Percentiles rank a stretch among this genome's conserved stretches.
phyloP scores from a whole-genome alignment of 2,797 vertebrate genomes.

The Eurystomus glaucurus region DNA sequence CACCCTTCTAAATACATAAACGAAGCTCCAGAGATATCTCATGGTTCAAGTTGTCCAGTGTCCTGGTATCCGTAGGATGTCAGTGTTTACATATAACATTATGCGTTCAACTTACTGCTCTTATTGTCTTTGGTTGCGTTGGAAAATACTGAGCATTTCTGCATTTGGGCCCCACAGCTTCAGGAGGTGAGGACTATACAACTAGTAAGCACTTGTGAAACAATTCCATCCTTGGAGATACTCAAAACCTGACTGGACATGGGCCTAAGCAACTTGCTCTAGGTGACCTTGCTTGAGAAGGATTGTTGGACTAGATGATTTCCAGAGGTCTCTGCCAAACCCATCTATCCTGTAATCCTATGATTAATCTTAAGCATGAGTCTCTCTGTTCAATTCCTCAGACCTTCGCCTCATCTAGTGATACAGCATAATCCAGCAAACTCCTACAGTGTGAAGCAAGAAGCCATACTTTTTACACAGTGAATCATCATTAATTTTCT shows the following conservation, averaged over 20 bases:
- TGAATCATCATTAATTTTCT: not conserved
- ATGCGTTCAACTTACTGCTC: not conserved
- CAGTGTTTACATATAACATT: not conserved
- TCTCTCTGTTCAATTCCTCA: not conserved
- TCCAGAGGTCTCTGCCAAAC: not conserved
- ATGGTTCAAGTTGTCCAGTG: not conserved
- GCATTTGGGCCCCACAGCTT: not conserved
- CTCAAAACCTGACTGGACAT: accelerated
- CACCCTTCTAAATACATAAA: accelerated
- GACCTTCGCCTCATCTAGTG: not conserved
- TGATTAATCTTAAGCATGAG: not conserved
- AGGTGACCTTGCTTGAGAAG: not conserved
- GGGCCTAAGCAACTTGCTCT: not conserved
- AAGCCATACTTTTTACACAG: not conserved
- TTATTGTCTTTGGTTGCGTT: not conserved
- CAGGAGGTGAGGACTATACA: not conserved
- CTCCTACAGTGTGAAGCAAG: not conserved
- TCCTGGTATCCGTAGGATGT: not conserved
- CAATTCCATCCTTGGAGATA: not conserved
- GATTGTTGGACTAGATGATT: not conserved
- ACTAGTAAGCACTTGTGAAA: not conserved
- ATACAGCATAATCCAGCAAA: not conserved
- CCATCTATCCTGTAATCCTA: not conserved
- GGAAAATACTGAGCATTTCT: not conserved
- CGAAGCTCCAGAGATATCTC: not conserved